Conservation (phyloP, 2,797 vertebrate species). For the Channallabes apus region DNA sequence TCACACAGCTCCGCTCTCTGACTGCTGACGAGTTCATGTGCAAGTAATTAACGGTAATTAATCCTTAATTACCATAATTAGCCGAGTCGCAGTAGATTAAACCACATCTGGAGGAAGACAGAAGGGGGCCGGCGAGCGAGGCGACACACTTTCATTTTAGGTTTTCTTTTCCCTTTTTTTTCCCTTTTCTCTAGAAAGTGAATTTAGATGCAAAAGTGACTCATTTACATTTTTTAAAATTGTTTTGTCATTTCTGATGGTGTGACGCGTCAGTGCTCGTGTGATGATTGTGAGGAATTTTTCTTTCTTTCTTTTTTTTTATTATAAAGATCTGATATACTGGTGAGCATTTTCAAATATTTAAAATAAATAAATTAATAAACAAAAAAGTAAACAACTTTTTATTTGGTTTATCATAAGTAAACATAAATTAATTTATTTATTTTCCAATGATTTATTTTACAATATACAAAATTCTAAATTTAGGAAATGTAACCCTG, state of each 20-base stretch:
- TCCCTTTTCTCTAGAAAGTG: conserved; percentile 44
- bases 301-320: too few relatives aligned
- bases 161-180: too few relatives aligned
- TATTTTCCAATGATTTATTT: not conserved
- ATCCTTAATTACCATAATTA: conserved; percentile 99
- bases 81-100: conserved; percentile 99
- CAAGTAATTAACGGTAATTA: conserved; percentile 99
- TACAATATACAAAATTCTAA: too few relatives aligned
- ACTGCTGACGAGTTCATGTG: conserved; percentile 99
- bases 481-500: too few relatives aligned
- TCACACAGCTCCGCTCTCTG: conserved; percentile 99
- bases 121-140: conserved; percentile 75
- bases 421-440: not conserved
- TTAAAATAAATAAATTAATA: not conserved
- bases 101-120: conserved; percentile 99
- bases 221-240: conserved; percentile 56
- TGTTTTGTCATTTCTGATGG: not conserved
- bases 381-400: not conserved
- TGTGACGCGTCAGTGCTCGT: not conserved
- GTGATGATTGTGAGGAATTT: not conserved
- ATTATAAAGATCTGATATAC: not conserved
- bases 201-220: conserved; percentile 76
- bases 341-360: not conserved
- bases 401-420: not conserved
- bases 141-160: conserved; percentile 61